Percentiles rank a stretch among this genome's conserved stretches.
Conservation (phyloP, 2,113 vertebrate genomes). For the Athene cunicularia region DNA sequence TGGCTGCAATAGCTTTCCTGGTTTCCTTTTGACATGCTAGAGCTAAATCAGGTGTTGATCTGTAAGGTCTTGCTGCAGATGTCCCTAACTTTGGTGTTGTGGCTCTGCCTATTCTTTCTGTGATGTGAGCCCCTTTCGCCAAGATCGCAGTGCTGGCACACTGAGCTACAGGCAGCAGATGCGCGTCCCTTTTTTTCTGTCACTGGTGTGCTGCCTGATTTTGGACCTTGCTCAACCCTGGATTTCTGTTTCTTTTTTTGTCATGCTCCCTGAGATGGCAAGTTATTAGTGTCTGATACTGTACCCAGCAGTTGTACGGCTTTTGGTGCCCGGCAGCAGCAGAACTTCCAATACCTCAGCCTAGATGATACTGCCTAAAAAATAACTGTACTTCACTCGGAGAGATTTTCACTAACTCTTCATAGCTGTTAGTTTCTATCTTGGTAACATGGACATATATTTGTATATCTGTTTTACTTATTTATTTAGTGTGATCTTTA, state of each 20-base stretch:
- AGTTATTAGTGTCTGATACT: not conserved
- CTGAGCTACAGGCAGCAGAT: not conserved
- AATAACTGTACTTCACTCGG: accelerated
- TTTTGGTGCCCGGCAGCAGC: no score
- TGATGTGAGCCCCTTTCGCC: accelerated
- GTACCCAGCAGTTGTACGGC: accelerated
- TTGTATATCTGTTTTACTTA: not conserved
- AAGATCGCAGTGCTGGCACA: accelerated
- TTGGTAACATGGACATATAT: accelerated
- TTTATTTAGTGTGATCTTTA: not conserved
- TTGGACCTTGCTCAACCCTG: not conserved
- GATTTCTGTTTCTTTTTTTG: not conserved
- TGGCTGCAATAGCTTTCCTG: not conserved
- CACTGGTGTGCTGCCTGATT: not conserved
- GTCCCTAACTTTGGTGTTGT: accelerated
- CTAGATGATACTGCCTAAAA: not conserved
- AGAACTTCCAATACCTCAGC: not conserved
- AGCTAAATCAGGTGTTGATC: not conserved
- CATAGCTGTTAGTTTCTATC: not conserved
- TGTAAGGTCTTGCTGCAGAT: not conserved
- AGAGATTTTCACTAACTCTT: not conserved
- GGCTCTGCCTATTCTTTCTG: not conserved
- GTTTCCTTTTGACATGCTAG: not conserved
- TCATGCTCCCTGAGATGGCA: not conserved
- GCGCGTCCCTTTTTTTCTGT: not conserved